Evolutionary conservation across 2,113 vertebrate species (phyloP).

Genomic region (Rhagologus leucostigma): DNA sequence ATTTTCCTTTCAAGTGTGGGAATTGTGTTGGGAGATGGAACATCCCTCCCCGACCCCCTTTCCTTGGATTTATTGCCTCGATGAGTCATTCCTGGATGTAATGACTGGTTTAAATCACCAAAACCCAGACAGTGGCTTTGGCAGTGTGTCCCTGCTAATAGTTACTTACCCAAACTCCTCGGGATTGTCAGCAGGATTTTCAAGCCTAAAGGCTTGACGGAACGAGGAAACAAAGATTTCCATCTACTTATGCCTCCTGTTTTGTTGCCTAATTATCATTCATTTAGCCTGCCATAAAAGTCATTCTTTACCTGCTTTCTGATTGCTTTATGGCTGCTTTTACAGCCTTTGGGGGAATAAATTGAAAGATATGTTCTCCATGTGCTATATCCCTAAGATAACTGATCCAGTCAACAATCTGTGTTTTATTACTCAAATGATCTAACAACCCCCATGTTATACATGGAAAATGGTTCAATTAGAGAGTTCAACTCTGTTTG

Average conservation of each 20-base stretch:
- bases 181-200: background rate
- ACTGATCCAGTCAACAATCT: slow-evolving; percentile 36
- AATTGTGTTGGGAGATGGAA: background rate
- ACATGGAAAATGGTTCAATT: background rate
- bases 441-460: background rate
- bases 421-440: slow-evolving; percentile 42
- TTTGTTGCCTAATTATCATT: slow-evolving; percentile 55
- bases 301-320: slow-evolving; percentile 39
- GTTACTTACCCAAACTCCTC: background rate
- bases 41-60: rapidly evolving
- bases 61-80: background rate
- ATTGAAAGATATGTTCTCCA: slow-evolving; percentile 18
- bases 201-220: background rate
- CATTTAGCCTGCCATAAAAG: slow-evolving; percentile 23
- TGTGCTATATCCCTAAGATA: slow-evolving; percentile 36
- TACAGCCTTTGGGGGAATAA: slow-evolving; percentile 35
- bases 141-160: background rate
- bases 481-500: background rate
- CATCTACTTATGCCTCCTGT: background rate
- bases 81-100: background rate
- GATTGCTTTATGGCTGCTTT: slow-evolving; percentile 56
- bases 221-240: background rate
- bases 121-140: background rate
- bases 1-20: background rate
- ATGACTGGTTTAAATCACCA: slow-evolving; percentile 5